Base-by-base conservation (phyloP, 2,113 vertebrate genomes). In the Grus americana region DNA sequence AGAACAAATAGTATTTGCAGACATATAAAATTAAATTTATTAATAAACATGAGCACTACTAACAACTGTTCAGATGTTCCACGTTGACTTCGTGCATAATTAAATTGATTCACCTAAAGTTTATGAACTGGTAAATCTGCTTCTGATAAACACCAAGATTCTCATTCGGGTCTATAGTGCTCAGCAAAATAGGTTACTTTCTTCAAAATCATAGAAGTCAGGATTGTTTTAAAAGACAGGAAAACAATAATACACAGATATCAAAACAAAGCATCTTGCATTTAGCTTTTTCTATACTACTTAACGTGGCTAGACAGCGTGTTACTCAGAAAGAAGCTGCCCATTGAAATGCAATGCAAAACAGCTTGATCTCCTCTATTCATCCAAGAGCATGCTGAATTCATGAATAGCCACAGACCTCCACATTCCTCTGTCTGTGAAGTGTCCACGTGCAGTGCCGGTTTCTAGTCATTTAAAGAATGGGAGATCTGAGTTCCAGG, bases 401-500 rank as follows among this genome's bases (percentile, higher is more conserved):
- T 63, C 4, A n/a, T 44, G 7, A 70, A 67, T 49, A 72, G 34
- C n/a, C 63, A 54, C 6, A 55, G 36, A 49, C 42, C 32, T 55
- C 21, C 14, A 23, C 42, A 4, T 59, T 82, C 19, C 42, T 62
- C 8, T 26, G 18, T 50, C 0, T 50, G 29, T 10, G 9, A 62
- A 36, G 8, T 16, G 18, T 50, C 6, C 1, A 22, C 3, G 0
- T 61, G 72, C 26, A 22, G 15, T 78, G 21, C 16, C 26, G 6
- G 12, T 79, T 71, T 80, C 40, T 55, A 61, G 20, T 72, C 29
- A 23, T 71, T 63, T 26, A 46, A 38, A 63, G 55, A 55, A 57
- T 3, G 7, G 7, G 4, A 74, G 22, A 26, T 79, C 15, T 52
- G 27, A 59, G 52, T 88, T 88, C 16, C 47, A 40, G 29, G 19